Base-by-base conservation (phyloP, 2,797 vertebrate species). In the Hyperoplus immaculatus region DNA sequence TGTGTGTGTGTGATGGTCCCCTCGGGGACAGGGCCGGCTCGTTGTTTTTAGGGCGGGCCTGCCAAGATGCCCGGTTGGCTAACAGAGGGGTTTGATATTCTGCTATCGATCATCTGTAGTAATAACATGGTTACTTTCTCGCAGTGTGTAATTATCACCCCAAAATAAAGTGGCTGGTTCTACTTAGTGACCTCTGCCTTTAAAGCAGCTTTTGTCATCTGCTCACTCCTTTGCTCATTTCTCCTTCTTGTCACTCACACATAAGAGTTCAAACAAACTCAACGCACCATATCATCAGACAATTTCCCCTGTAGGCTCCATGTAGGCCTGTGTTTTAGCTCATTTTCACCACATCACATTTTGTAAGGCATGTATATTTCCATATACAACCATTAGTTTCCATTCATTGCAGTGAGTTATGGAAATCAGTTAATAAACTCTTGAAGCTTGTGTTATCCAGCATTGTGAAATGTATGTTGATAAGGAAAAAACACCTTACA, bases 61-160 rank as follows among this genome's bases (percentile, higher is more conserved):
- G 89, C 81, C 90, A 88, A 88, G 76, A 84, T 53, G 75, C 79
- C 86, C 55, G 29, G 72, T 71, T 77, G 74, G 81, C 72, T 69
- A 75, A 78, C 77, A 71, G 77, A 57, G 53, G 49, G 85, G 85
- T 84, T 83, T 92, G 91, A 93, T 90, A 90, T 89, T 90, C 88
- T 92, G 91, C 92, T 90, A 95, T 95, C 91, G 91, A 95, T 95
- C 93, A 94, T 88, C 88, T 90, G 62, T 73, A 86, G 89, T 94
- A 94, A 94, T 93, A 89, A 94, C 91, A 94, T 85, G 83, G 86
- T 89, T 69, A 88, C 84, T 81, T 39, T 69, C 72, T 72, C 70
- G 21, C 50, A 75, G 71, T 43, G 80, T 94, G 87, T 89, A 88
- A 95, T 95, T 94, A 94, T 84, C 88, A 90, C 91, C 89, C 91